These are phyloP conservation scores for Scyliorhinus canicula DNA, from an alignment of 2,797 vertebrate species.

Conservation along the genomic window DNA sequence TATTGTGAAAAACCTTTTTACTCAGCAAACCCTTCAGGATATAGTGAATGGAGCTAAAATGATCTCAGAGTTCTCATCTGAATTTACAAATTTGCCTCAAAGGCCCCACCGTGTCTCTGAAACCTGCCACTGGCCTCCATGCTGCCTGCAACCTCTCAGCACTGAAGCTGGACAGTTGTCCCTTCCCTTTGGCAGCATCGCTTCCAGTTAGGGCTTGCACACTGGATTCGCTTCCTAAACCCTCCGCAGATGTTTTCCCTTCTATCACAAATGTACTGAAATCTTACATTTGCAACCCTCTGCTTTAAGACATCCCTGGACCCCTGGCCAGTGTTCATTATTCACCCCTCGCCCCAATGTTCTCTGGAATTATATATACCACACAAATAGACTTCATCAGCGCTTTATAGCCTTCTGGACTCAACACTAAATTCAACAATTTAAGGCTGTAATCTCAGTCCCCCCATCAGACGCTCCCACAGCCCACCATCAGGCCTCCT, in stretches of 20 bases:
- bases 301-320: not conserved
- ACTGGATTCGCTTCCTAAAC: not conserved
- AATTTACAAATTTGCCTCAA: not conserved
- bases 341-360: not conserved
- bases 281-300: not conserved
- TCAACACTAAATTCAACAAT: not conserved
- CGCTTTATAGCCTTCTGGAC: not conserved
- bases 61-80: not conserved
- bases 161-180: not conserved
- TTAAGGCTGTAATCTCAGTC: not conserved
- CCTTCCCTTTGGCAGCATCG: not conserved
- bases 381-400: not conserved
- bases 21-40: not conserved
- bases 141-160: not conserved
- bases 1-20: not conserved
- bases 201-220: not conserved
- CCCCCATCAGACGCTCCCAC: no score
- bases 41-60: not conserved
- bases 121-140: not conserved
- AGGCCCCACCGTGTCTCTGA: not conserved
- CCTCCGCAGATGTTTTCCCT: not conserved
- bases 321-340: not conserved
- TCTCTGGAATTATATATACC: not conserved
- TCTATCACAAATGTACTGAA: not conserved
- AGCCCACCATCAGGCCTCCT: no score